Conservation (phyloP, 2,113 vertebrate genomes). For the Phrynosoma platyrhinos region DNA sequence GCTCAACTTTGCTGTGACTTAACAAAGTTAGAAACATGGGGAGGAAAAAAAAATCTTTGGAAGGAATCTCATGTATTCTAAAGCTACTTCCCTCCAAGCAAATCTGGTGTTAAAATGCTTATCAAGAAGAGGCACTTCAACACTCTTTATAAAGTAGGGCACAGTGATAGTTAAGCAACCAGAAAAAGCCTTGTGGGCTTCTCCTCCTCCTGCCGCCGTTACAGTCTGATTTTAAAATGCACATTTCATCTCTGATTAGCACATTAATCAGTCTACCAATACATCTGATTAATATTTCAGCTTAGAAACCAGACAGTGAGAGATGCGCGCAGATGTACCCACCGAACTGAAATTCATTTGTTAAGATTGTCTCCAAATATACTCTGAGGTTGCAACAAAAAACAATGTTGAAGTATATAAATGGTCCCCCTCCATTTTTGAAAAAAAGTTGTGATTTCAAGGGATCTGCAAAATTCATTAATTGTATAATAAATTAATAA, state of each 20-base stretch:
- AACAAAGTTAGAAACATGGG: neutral
- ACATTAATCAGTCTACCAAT: neutral
- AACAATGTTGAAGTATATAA: neutral
- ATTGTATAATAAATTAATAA: neutral
- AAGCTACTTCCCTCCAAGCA: neutral
- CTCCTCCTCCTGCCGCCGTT: neutral
- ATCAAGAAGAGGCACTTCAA: neutral
- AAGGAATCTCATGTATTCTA: neutral
- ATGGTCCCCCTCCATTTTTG: neutral
- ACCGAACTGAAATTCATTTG: neutral
- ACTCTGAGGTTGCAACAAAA: neutral
- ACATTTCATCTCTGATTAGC: neutral
- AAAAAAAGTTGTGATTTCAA: neutral
- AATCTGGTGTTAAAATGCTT: neutral
- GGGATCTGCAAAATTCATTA: neutral
- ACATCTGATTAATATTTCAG: neutral
- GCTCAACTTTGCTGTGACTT: neutral
- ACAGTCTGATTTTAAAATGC: neutral
- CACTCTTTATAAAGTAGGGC: neutral
- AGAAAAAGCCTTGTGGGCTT: neutral
- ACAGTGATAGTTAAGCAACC: neutral
- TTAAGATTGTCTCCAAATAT: neutral
- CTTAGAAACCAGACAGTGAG: neutral
- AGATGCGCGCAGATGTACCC: neutral
- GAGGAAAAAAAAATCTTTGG: neutral